Evolutionary conservation across 1,140 invertebrate species (phyloP).

Genomic region (Diorhabda sublineata): DNA sequence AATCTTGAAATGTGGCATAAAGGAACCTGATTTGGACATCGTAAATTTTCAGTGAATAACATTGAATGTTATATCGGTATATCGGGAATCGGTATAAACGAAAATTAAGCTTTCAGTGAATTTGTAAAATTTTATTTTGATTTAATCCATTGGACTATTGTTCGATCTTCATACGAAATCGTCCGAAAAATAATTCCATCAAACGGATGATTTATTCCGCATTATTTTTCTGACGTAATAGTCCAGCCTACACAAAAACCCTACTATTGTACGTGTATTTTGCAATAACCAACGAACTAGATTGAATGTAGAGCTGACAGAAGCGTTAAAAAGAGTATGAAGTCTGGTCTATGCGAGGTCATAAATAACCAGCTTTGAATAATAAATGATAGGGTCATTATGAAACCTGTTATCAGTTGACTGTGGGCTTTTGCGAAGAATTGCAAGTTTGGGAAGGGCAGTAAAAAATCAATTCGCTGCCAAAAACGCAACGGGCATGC

Average conservation of each 20-base stretch:
- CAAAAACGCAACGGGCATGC: slow-evolving; percentile 21
- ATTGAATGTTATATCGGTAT: too few relatives aligned
- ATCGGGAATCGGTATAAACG: too few relatives aligned
- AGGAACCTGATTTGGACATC: too few relatives aligned
- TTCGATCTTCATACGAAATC: too few relatives aligned
- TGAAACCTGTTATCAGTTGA: slow-evolving; percentile 39
- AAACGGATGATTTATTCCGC: slow-evolving; percentile 11
- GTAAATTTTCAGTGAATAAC: too few relatives aligned
- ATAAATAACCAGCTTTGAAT: slow-evolving; percentile 35
- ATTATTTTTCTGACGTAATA: slow-evolving; percentile 14
- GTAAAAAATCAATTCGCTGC: slow-evolving; percentile 39
- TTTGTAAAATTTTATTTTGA: too few relatives aligned
- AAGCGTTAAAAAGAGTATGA: slow-evolving; percentile 24
- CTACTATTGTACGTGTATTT: slow-evolving; percentile 13
- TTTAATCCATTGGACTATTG: too few relatives aligned
- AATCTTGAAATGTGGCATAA: too few relatives aligned
- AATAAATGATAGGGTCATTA: slow-evolving; percentile 38
- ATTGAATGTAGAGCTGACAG: slow-evolving; percentile 20
- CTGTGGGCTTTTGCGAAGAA: slow-evolving; percentile 37
- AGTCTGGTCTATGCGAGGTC: slow-evolving; percentile 31
- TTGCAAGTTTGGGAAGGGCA: slow-evolving; percentile 38
- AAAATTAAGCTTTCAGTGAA: too few relatives aligned
- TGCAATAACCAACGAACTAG: slow-evolving; percentile 19
- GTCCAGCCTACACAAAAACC: slow-evolving; percentile 6
- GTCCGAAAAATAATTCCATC: not conserved